Conservation (phyloP, 2,113 vertebrate genomes). For the Eira barbara region DNA sequence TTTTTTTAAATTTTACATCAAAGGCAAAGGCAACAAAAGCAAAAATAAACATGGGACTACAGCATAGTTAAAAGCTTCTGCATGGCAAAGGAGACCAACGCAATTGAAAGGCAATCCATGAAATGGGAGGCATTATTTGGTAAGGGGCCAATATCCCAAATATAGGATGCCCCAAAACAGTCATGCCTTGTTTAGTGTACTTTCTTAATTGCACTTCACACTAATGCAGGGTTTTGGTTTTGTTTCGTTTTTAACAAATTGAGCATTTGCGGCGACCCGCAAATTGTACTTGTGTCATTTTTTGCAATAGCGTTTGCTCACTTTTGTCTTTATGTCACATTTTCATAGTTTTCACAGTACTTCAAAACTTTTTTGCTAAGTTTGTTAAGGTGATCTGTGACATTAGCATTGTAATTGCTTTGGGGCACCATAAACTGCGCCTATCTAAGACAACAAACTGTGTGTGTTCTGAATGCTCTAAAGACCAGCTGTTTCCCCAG, state of each 20-base stretch:
- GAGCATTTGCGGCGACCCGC: not conserved
- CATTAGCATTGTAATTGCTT: not conserved
- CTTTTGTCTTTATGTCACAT: not conserved
- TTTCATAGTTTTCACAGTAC: not conserved
- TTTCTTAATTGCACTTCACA: not conserved
- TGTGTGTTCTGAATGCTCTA: not conserved
- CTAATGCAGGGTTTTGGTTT: not conserved
- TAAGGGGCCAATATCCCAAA: not conserved
- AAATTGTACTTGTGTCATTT: not conserved
- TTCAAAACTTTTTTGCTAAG: not conserved
- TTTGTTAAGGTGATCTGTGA: not conserved
- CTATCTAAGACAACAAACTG: not conserved
- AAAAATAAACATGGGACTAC: not conserved
- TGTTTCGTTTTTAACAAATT: not conserved
- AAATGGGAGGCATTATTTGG: not conserved
- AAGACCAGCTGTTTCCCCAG: not conserved
- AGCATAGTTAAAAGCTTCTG: not conserved
- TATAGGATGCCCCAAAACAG: too few species aligned
- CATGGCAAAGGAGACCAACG: not conserved
- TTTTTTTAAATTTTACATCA: not conserved
- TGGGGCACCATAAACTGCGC: not conserved
- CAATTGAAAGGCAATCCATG: not conserved
- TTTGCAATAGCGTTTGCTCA: not conserved
- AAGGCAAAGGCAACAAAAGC: not conserved
- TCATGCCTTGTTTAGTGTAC: not conserved